Base-by-base conservation (phyloP, 2,888 invertebrate genomes). In the Eupithecia subfuscata region DNA sequence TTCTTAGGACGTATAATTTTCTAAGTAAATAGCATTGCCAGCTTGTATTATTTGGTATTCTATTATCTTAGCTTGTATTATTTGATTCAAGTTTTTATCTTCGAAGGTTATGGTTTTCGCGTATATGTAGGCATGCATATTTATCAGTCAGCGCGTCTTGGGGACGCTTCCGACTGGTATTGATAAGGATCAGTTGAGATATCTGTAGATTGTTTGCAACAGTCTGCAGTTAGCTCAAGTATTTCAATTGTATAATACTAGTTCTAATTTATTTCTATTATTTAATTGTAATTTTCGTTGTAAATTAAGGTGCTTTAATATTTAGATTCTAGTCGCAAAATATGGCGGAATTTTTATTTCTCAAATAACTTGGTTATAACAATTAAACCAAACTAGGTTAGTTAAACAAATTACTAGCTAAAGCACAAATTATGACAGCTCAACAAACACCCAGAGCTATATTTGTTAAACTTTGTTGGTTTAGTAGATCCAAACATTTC, bases 401-500 rank as follows among this genome's bases (percentile, higher is more conserved):
- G 22, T 0, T 60, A 25, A 5, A 60, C 60, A 56, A 56, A 22
- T 22, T 52, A 52, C 48, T 8, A 9, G 52, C 11, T 4, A 56
- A 56, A 56, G n/a, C 60, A 5, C 60, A 40, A 67, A 67, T 67
- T 64, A 30, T 30, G 34, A 65, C 16, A 37, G 65, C n/a, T 37
- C 40, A n/a, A 37, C 65, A 67, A 67, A 67, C 40, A 67, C 11
- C 22, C 37, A 22, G 22, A 6, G 60, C 22, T 60, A 60, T 40
- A 67, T 67, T 40, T 67, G 65, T 67, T 12, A 12, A 40, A 12
- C 18, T 34, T 18, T 67, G 65, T n/a, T 67, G 40, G 40, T 67
- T 67, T 67, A 67, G 40, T 12, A 67, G 37, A 40, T 40, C 37
- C 40, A 40, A 67, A 67, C 65, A 67, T 37, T n/a, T 25, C 45